Conservation (phyloP, 2,113 vertebrate genomes). For the Poeciliopsis retropinna region DNA sequence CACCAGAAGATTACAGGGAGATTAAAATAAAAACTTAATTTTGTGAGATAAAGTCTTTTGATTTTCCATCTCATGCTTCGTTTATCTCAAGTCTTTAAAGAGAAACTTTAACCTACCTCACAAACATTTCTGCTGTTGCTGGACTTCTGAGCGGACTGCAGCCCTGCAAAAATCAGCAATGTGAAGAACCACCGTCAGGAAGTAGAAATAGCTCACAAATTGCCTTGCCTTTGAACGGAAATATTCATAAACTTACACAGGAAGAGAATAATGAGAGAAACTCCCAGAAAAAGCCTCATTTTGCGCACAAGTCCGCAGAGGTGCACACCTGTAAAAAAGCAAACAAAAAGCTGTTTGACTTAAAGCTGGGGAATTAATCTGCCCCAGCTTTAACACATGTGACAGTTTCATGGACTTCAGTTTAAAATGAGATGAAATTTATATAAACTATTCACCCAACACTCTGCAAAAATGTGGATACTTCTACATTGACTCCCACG, state of each 20-base stretch:
- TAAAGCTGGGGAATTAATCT: slow-evolving; percentile 3
- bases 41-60: too few species aligned
- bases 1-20: too few species aligned
- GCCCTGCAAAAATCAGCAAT: slow-evolving; percentile 54
- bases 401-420: neutral
- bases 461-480: neutral
- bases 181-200: slow-evolving; percentile 1
- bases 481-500: neutral
- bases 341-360: slow-evolving; percentile 13
- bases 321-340: slow-evolving; percentile 12
- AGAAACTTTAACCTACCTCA: slow-evolving; percentile 44
- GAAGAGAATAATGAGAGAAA: slow-evolving; percentile 52
- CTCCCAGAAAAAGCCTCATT: slow-evolving; percentile 60
- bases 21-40: too few species aligned
- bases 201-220: neutral
- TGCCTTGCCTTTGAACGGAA: slow-evolving; percentile 12
- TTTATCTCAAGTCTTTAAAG: neutral
- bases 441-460: slow-evolving; percentile 14
- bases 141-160: slow-evolving; percentile 41
- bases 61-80: too few species aligned
- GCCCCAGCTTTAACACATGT: neutral
- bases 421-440: neutral
- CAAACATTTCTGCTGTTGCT: slow-evolving; percentile 26
- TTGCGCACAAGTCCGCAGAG: neutral
- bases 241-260: slow-evolving; percentile 61